Evolutionary conservation across 2,113 vertebrate species (phyloP), one percentile per base, ranked within the genome.

Genomic region (Oryzias woworae): DNA sequence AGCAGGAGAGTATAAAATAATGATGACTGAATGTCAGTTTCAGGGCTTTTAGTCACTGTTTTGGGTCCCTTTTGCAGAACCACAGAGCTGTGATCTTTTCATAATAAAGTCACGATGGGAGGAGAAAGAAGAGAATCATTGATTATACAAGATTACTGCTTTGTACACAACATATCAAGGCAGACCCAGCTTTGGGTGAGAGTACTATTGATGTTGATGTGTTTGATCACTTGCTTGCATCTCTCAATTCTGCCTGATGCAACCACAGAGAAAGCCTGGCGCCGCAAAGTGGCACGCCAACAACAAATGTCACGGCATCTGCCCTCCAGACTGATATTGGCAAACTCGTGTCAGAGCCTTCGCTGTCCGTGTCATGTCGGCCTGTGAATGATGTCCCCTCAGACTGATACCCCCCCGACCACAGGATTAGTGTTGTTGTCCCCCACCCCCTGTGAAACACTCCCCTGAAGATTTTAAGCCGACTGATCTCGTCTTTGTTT

Each of bases 21-120:
- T 88, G 80, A 85, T 1, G 31, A 44, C 69, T 82, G 86, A 86
- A 84, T 86, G 78, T 88, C 76, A 59, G 50, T 86, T 85, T 78
- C 75, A 71, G 53, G 61, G 77, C 73, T 77, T 78, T 86, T 81
- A 75, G 77, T 86, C 85, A 80, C 63, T 45, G 13, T 64, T 80
- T 78, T 62, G 59, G 18, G 49, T 77, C 82, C 75, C 76, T 69
- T 69, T 57, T 75, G 75, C 73, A 84, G 80, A 71, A 79, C 78
- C 64, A 68, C 46, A 7, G 61, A 73, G 78, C 81, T 28, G 18
- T 49, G 44, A 62, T 84, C 69, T 73, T 87, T 86, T 84, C 73
- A 85, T 81, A 83, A 58, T 51, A 70, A 73, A 47, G 61, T 56
- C 51, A 59, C 47, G 18, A 42, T 28, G 63, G 62, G 66, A 59